Percentiles rank a stretch among this genome's conserved stretches.
These are phyloP conservation scores for Phenganax marumi DNA, from an alignment of 92 coral and sea anemone species.

Conservation along the genomic window DNA sequence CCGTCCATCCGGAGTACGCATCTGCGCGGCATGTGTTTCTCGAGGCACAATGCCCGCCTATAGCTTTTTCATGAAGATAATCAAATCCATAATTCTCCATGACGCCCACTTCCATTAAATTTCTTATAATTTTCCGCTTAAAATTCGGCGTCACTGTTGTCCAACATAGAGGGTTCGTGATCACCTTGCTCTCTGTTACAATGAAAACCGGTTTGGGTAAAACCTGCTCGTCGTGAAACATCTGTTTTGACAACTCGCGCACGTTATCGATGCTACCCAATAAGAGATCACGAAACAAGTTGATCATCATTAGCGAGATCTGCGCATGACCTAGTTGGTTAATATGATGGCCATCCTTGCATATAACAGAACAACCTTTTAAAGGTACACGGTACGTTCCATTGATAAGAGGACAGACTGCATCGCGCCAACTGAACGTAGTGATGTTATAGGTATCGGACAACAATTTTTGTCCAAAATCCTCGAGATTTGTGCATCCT, in stretches of 20 bases:
- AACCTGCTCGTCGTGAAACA: not conserved
- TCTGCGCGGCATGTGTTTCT: slow-evolving; percentile 56
- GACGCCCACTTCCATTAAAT: slow-evolving; percentile 55
- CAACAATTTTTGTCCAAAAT: slow-evolving; percentile 63
- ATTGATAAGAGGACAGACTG: slow-evolving; percentile 58
- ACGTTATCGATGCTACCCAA: slow-evolving; percentile 24
- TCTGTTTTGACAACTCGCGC: not conserved
- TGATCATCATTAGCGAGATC: slow-evolving; percentile 55
- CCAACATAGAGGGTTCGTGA: slow-evolving; percentile 56
- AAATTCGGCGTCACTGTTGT: slow-evolving; percentile 61
- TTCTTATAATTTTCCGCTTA: slow-evolving; percentile 35
- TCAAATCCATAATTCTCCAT: slow-evolving; percentile 55
- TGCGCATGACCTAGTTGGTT: slow-evolving; percentile 51
- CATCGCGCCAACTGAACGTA: slow-evolving; percentile 70
- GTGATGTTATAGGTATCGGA: slow-evolving; percentile 70
- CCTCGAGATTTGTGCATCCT: slow-evolving; percentile 63
- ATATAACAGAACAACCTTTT: slow-evolving; percentile 16
- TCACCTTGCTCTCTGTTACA: not conserved
- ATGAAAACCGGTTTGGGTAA: slow-evolving; percentile 44
- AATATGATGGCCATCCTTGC: slow-evolving; percentile 49
- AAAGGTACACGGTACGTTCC: slow-evolving; percentile 23
- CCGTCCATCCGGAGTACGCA: slow-evolving; percentile 72
- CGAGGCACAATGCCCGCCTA: slow-evolving; percentile 18
- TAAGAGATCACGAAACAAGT: slow-evolving; percentile 40
- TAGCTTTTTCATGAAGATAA: slow-evolving; percentile 39